Conservation (phyloP, 35 echinoderm and acorn worm species). For the Anneissia japonica region DNA sequence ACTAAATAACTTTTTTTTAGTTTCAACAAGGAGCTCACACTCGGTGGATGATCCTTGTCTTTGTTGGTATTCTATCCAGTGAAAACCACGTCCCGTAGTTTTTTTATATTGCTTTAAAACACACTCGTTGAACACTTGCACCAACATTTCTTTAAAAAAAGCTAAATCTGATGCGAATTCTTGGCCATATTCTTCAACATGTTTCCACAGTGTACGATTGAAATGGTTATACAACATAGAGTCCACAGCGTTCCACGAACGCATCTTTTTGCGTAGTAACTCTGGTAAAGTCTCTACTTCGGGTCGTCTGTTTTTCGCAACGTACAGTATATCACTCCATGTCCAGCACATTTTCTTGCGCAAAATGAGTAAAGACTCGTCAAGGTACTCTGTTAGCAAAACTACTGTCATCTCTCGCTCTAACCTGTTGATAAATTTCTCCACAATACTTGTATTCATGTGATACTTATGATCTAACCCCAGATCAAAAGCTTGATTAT, state of each 20-base stretch:
- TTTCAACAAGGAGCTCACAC: not conserved
- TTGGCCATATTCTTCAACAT: conserved; percentile 20
- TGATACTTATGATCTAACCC: conserved; percentile 21
- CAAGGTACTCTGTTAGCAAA: conserved; percentile 44
- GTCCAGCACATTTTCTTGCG: conserved; percentile 44
- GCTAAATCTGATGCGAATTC: conserved; percentile 1
- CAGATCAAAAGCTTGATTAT: conserved; percentile 34
- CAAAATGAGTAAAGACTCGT: conserved; percentile 44
- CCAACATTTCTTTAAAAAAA: not conserved
- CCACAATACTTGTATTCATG: conserved; percentile 1
- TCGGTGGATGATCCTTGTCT: not conserved
- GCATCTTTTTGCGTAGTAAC: not conserved
- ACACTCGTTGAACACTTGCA: not conserved
- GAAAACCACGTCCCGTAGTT: not conserved
- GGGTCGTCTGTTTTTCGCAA: conserved; percentile 25
- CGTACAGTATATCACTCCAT: conserved; percentile 45
- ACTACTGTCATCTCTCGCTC: conserved; percentile 37
- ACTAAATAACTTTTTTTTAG: not conserved
- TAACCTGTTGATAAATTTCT: conserved; percentile 16
- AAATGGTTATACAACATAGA: conserved; percentile 23
- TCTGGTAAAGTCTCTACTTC: not conserved
- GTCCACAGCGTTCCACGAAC: conserved; percentile 20
- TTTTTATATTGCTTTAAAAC: not conserved
- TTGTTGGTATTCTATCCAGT: not conserved
- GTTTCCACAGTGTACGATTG: conserved; percentile 20